A percentile compares a stretch with the other conserved stretches of the same genome.
phyloP scores from a whole-genome alignment of 2,797 vertebrate species.

The Spheniscus humboldti region DNA sequence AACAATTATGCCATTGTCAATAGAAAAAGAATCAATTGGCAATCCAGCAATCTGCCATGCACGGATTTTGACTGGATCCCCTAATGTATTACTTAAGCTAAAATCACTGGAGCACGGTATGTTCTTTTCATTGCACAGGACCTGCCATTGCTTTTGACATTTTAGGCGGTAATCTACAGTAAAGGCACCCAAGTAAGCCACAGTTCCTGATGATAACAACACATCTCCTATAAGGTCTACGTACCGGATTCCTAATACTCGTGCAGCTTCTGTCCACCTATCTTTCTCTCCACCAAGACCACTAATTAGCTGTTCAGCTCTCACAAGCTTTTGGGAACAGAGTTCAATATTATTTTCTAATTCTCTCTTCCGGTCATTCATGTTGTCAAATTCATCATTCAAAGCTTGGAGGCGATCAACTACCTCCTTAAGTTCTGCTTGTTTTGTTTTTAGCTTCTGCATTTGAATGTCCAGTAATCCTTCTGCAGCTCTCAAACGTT shows the following conservation, averaged over 20 bases:
- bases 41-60: slow-evolving; percentile 91
- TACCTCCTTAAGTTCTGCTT: slow-evolving; percentile 84
- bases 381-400: slow-evolving; percentile 81
- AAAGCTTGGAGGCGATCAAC: slow-evolving; percentile 82
- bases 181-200: slow-evolving; percentile 92
- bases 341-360: slow-evolving; percentile 87
- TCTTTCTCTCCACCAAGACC: slow-evolving; percentile 94
- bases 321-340: slow-evolving; percentile 87
- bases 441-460: slow-evolving; percentile 81
- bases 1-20: slow-evolving; percentile 91
- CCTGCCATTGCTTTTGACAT: slow-evolving; percentile 85
- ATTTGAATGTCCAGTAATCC: slow-evolving; percentile 79
- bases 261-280: slow-evolving; percentile 89
- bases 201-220: slow-evolving; percentile 85
- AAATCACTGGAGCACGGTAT: slow-evolving; percentile 87
- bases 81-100: slow-evolving; percentile 83
- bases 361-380: slow-evolving; percentile 82
- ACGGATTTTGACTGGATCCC: slow-evolving; percentile 87
- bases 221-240: slow-evolving; percentile 89
- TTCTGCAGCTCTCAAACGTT: slow-evolving; percentile 80
- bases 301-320: slow-evolving; percentile 89
- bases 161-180: slow-evolving; percentile 84
- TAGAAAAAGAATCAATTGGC: slow-evolving; percentile 90
- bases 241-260: slow-evolving; percentile 78
- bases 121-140: slow-evolving; percentile 78